A percentile compares a stretch with the other conserved stretches of the same genome.
Conservation (phyloP, 2,113 vertebrate species). For the Crotalus horridus region DNA sequence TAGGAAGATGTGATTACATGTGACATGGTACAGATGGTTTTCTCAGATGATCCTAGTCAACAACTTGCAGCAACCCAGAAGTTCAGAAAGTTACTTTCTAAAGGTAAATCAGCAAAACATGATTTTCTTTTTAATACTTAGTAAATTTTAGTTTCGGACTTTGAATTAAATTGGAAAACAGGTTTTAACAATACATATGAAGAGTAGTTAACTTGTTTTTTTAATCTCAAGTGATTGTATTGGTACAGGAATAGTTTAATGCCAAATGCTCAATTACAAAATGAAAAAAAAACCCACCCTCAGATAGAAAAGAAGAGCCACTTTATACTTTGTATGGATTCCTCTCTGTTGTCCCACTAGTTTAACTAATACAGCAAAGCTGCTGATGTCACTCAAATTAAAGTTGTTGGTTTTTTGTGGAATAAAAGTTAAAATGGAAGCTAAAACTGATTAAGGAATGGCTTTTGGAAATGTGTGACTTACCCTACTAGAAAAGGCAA, state of each 20-base stretch:
- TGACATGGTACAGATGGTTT: conserved; percentile 93
- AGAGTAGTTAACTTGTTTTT: conserved; percentile 18
- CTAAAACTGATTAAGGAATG: not conserved
- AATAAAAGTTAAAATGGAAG: not conserved
- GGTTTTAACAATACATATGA: not conserved
- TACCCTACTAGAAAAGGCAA: not conserved
- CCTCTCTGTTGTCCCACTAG: not conserved
- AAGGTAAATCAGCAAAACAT: conserved; percentile 68
- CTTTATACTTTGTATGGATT: not conserved
- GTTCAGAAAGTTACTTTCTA: conserved; percentile 90
- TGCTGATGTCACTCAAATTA: not conserved
- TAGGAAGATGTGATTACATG: conserved; percentile 88
- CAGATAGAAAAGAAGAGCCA: not conserved
- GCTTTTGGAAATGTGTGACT: not conserved
- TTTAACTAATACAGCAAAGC: not conserved
- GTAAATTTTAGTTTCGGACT: not conserved
- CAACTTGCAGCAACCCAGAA: conserved; percentile 89
- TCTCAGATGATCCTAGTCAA: conserved; percentile 86
- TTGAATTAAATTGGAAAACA: conserved; percentile 18
- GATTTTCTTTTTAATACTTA: conserved; percentile 3
- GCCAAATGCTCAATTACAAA: conserved; percentile 37
- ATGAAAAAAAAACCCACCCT: conserved; percentile 10
- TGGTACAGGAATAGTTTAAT: conserved; percentile 26
- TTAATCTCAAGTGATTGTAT: not conserved
- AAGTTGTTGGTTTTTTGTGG: not conserved